phyloP scores from a whole-genome alignment of 2,113 vertebrate genomes.

The Scopus umbretta region DNA sequence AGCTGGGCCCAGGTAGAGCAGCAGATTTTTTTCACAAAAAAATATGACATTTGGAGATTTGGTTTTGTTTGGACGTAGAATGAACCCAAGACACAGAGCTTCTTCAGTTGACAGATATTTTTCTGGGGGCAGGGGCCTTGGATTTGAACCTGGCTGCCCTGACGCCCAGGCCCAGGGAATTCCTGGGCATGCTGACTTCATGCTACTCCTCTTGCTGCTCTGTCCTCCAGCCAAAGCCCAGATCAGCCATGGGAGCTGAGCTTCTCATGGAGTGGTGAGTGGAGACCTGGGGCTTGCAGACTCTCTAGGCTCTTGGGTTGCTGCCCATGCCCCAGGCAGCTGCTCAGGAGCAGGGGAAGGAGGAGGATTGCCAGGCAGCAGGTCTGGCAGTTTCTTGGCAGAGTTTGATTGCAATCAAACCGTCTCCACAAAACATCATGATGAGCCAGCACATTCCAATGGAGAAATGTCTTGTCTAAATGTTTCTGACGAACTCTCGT shows the following conservation, averaged over 20 bases:
- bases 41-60: background rate
- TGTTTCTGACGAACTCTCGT: constrained; percentile 54
- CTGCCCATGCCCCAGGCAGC: constrained; percentile 45
- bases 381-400: constrained; percentile 60
- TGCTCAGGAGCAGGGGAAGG: background rate
- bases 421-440: constrained; percentile 9
- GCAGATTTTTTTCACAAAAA: background rate
- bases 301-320: background rate
- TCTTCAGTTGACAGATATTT: background rate
- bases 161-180: constrained; percentile 30
- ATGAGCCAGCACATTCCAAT: constrained; percentile 65
- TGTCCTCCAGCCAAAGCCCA: constrained; percentile 28
- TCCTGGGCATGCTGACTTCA: constrained; percentile 49
- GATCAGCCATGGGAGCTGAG: constrained; percentile 17
- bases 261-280: background rate
- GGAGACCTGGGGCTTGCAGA: background rate
- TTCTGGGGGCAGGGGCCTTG: background rate
- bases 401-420: background rate
- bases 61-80: background rate
- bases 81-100: background rate
- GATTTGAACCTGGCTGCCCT: background rate
- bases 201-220: constrained; percentile 42
- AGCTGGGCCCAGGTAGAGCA: background rate
- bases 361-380: constrained; percentile 24
- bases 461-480: constrained; percentile 65